Evolutionary conservation across 2,113 vertebrate genomes (phyloP).

Genomic region (Todiramphus chloris): DNA sequence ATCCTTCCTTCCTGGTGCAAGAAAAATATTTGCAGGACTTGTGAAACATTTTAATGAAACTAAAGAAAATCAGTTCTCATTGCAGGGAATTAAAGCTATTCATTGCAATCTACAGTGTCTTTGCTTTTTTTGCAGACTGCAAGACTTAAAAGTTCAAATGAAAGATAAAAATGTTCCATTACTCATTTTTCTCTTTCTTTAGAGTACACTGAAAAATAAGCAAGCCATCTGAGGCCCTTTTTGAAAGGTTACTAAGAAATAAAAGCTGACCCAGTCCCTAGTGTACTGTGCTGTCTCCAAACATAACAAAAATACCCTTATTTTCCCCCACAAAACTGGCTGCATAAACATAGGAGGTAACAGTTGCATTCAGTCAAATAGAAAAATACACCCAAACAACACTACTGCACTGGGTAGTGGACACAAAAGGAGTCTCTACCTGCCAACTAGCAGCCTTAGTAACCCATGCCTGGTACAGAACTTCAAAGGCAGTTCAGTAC

Average conservation of each 20-base stretch:
- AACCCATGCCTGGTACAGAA: fast-evolving
- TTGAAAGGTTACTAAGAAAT: constrained; percentile 49
- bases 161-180: constrained; percentile 47
- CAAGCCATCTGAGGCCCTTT: background rate
- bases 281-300: background rate
- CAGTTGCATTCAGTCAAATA: background rate
- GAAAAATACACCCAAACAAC: background rate
- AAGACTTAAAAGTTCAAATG: background rate
- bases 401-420: background rate
- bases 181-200: constrained; percentile 36
- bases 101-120: background rate
- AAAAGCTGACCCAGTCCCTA: constrained; percentile 46
- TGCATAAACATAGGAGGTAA: background rate
- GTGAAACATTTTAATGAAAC: background rate
- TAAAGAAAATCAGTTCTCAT: background rate
- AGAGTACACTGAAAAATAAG: constrained; percentile 33
- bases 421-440: background rate
- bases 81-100: background rate
- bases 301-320: constrained; percentile 54
- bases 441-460: background rate
- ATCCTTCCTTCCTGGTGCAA: background rate
- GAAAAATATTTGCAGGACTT: background rate
- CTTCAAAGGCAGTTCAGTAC: background rate
- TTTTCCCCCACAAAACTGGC: background rate
- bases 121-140: background rate